Percentiles rank a stretch among this genome's conserved stretches.
Conservation (phyloP, 2,888 invertebrate genomes). For the Entomobrya multifasciata region DNA sequence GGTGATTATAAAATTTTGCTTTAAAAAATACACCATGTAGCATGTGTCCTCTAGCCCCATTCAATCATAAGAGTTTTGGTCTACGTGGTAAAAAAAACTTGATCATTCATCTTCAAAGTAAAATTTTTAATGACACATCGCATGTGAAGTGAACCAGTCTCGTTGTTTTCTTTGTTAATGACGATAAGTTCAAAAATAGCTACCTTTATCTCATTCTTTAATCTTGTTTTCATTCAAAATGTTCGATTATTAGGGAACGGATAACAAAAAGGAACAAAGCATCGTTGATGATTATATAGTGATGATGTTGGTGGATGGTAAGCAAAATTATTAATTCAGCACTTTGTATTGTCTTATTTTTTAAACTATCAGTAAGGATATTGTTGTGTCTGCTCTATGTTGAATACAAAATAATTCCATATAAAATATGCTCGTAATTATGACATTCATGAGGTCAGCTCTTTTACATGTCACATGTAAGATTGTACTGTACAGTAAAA, state of each 20-base stretch:
- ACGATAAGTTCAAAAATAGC: conserved; percentile 32
- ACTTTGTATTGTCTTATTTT: conserved; percentile 2
- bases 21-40: not conserved
- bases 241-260: too few species aligned
- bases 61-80: not conserved
- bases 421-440: conserved; percentile 10
- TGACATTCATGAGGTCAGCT: conserved; percentile 3
- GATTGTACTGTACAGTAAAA: not conserved
- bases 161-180: conserved; percentile 28
- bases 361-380: not conserved
- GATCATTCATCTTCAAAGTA: conserved; percentile 27
- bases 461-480: not conserved
- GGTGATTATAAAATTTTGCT: too few species aligned
- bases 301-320: conserved; percentile 25
- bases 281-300: conserved; percentile 1
- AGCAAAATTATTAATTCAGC: conserved; percentile 11
- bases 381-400: not conserved
- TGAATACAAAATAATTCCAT: not conserved
- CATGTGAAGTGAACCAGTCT: not conserved
- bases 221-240: conserved; percentile 17
- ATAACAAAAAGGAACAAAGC: not conserved
- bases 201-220: not conserved
- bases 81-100: not conserved
- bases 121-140: conserved; percentile 22
- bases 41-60: not conserved